phyloP scores from a whole-genome alignment of 2,113 vertebrate genomes.

The Poeciliopsis turrubarensis region DNA sequence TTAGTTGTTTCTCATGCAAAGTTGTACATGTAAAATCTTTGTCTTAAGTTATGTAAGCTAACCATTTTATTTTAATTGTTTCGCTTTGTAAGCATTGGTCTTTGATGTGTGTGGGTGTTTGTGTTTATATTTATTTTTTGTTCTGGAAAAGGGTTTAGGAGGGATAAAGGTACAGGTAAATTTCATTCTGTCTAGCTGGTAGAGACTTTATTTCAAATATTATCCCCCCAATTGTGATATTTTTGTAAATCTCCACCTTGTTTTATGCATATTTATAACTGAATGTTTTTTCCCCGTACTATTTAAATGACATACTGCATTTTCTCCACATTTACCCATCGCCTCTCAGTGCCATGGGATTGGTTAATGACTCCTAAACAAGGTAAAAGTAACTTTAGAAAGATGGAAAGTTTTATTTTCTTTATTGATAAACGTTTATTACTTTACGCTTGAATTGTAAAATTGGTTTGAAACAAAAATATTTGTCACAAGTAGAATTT shows the following conservation, averaged over 20 bases:
- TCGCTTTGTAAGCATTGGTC: conserved; percentile 30
- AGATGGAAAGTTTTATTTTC: background rate
- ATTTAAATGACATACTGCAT: conserved; percentile 6
- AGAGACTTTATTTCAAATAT: conserved; percentile 16
- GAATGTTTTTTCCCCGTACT: background rate
- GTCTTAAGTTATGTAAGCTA: conserved; percentile 61
- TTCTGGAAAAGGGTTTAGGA: conserved; percentile 34
- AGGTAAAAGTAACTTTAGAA: background rate
- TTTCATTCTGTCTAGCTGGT: conserved; percentile 15
- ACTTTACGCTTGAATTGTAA: background rate
- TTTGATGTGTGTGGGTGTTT: conserved; percentile 31
- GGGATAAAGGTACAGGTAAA: conserved; percentile 17
- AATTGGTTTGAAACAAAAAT: background rate
- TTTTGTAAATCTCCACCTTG: conserved; percentile 18
- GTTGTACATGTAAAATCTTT: conserved; percentile 13
- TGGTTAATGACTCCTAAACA: conserved; percentile 7
- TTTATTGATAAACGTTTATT: background rate
- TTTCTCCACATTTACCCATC: background rate
- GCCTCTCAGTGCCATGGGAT: conserved; percentile 29
- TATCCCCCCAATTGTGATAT: conserved; percentile 4
- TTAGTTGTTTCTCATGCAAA: background rate
- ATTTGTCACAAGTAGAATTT: conserved; percentile 33
- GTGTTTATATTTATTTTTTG: conserved; percentile 62
- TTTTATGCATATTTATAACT: conserved; percentile 10
- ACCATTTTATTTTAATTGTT: conserved; percentile 7